Evolutionary conservation across 1,140 invertebrate species (phyloP), one percentile per base, ranked within the genome.

Genomic region (Rhynchophorus ferrugineus): DNA sequence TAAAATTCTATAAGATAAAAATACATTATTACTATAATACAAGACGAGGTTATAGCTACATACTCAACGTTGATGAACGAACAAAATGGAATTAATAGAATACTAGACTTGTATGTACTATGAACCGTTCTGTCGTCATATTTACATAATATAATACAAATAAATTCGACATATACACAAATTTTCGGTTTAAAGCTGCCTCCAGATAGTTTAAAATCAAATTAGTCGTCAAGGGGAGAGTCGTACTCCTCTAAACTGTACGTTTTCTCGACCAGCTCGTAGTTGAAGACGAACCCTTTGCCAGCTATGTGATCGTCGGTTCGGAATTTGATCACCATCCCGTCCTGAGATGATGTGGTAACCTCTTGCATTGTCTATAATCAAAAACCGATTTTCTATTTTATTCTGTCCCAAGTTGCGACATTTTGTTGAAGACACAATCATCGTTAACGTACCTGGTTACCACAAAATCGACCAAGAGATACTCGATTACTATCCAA

Each of bases 381-480:
- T n/a, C n/a, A n/a, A n/a, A n/a, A n/a, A n/a, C n/a, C n/a, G n/a
- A n/a, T n/a, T n/a, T n/a, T n/a, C n/a, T n/a, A n/a, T n/a, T n/a
- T n/a, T n/a, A n/a, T n/a, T n/a, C n/a, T n/a, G n/a, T n/a, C n/a
- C n/a, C n/a, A n/a, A n/a, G n/a, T n/a, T n/a, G n/a, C n/a, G n/a
- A n/a, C n/a, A n/a, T n/a, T n/a, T n/a, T n/a, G n/a, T n/a, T n/a
- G n/a, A n/a, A n/a, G n/a, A n/a, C n/a, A n/a, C n/a, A n/a, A n/a
- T n/a, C n/a, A n/a, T n/a, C n/a, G n/a, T n/a, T 5, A 9, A 38
- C 44, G 49, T 50, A 63, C 61, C 29, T 49, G 48, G 3, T 52
- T 54, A 37, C 91, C 91, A 69, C 93, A 97, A 65, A 87, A 91
- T 64, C 82, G 82, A 18, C 89, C 91, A 59, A 89, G 85, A 51